These are phyloP conservation scores for Sylvia borin DNA, from an alignment of 2,797 vertebrate genomes.

Conservation along the genomic window DNA sequence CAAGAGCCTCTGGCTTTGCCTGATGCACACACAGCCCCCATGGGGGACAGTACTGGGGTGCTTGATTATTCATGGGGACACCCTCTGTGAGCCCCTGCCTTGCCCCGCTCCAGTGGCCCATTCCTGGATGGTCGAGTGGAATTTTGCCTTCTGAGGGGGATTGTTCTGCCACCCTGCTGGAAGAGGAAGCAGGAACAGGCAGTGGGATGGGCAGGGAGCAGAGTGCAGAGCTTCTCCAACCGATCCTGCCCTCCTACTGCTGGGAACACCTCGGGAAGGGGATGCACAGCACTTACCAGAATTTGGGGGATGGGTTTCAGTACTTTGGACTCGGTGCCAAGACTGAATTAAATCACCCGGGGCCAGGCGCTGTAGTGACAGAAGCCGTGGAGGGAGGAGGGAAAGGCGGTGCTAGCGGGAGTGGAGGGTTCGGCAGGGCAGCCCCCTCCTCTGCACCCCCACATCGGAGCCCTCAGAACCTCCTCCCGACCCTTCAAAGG, in stretches of 20 bases:
- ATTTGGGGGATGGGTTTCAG: constrained; percentile 7
- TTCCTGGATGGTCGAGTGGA: not conserved
- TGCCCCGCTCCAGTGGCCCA: fast-evolving
- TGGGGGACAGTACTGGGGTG: not conserved
- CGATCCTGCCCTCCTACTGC: constrained; percentile 27
- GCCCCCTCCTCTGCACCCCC: not conserved
- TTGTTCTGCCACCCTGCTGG: not conserved
- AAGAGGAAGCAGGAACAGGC: not conserved
- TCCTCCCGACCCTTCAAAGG: not conserved
- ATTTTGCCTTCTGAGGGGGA: fast-evolving
- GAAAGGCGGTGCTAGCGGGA: fast-evolving
- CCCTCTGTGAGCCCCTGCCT: too few relatives aligned
- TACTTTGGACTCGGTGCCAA: not conserved
- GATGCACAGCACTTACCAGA: constrained; percentile 27
- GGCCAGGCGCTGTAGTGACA: not conserved
- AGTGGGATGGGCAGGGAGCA: not conserved
- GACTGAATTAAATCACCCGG: not conserved
- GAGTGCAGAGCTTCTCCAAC: not conserved
- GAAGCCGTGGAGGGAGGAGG: not conserved
- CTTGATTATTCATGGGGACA: fast-evolving
- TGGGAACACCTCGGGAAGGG: constrained; percentile 40
- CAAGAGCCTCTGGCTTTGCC: not conserved
- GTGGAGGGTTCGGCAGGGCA: fast-evolving
- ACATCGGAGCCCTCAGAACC: not conserved
- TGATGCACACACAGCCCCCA: not conserved